These are phyloP conservation scores for Phalacrocorax pelagicus DNA, from an alignment of 2,113 vertebrate genomes.

Conservation along the genomic window DNA sequence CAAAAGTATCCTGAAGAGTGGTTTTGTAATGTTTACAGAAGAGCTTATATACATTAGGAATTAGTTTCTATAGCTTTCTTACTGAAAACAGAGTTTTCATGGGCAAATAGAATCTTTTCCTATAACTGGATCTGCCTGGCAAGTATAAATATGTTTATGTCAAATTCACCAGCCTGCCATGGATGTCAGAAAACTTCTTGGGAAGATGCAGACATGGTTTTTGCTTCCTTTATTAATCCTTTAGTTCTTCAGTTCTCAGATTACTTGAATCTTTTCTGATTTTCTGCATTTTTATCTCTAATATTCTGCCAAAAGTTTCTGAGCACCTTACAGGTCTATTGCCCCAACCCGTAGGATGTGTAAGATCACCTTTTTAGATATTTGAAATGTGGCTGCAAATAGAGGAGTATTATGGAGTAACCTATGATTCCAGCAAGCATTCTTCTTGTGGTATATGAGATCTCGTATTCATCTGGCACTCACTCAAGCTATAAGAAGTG, in stretches of 20 bases:
- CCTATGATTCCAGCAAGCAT: background rate
- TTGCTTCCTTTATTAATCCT: background rate
- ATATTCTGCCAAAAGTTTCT: background rate
- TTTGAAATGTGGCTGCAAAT: background rate
- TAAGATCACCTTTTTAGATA: background rate
- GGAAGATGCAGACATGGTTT: background rate
- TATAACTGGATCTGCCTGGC: background rate
- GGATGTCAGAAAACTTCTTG: background rate
- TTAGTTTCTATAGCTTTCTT: background rate
- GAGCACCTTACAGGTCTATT: background rate
- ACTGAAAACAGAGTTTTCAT: background rate
- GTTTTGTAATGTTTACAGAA: background rate
- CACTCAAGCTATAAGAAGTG: background rate
- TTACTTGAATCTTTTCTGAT: background rate
- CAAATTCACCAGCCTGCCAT: background rate
- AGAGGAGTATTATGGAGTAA: background rate
- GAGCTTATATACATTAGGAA: background rate
- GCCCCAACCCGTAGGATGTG: background rate
- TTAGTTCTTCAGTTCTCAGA: background rate
- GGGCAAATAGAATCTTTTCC: background rate
- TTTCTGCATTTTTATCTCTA: background rate
- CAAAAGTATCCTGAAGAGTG: background rate
- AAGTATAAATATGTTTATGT: background rate
- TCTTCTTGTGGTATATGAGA: background rate
- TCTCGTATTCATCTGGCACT: background rate